These are phyloP conservation scores for Reinhardtius hippoglossoides DNA, from an alignment of 2,113 vertebrate species.

Conservation along the genomic window DNA sequence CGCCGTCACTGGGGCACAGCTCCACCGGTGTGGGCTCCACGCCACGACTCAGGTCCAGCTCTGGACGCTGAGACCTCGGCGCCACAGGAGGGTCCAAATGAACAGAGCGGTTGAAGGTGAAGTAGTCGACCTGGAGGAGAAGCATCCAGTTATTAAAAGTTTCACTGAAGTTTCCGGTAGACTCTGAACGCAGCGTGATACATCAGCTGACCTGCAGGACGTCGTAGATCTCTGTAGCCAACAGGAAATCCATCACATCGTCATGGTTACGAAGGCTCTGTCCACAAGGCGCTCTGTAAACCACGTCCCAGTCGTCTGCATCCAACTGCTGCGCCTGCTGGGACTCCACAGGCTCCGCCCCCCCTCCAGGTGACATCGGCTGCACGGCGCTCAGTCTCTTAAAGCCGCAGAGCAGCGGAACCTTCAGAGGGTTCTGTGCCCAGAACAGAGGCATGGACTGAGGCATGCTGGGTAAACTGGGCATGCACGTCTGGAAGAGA, in stretches of 20 bases:
- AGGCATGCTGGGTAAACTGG: constrained; percentile 54
- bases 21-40: constrained; percentile 86
- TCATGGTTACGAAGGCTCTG: constrained; percentile 83
- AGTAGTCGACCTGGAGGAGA: constrained; percentile 83
- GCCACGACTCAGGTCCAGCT: constrained; percentile 90
- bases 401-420: constrained; percentile 88
- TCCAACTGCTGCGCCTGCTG: neutral
- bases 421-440: constrained; percentile 88
- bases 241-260: constrained; percentile 88
- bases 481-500: constrained; percentile 79
- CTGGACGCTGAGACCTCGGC: constrained; percentile 50
- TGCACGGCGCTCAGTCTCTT: constrained; percentile 83
- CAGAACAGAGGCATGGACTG: constrained; percentile 67
- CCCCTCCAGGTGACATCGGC: neutral
- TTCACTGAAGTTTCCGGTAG: neutral
- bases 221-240: constrained; percentile 83
- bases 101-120: constrained; percentile 89
- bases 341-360: fast-evolving
- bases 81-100: constrained; percentile 75
- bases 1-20: constrained; percentile 83
- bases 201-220: constrained; percentile 80
- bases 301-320: constrained; percentile 72
- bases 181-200: neutral
- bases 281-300: constrained; percentile 92
- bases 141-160: neutral